Conservation (phyloP, 2,113 vertebrate genomes). For the Motacilla alba region DNA sequence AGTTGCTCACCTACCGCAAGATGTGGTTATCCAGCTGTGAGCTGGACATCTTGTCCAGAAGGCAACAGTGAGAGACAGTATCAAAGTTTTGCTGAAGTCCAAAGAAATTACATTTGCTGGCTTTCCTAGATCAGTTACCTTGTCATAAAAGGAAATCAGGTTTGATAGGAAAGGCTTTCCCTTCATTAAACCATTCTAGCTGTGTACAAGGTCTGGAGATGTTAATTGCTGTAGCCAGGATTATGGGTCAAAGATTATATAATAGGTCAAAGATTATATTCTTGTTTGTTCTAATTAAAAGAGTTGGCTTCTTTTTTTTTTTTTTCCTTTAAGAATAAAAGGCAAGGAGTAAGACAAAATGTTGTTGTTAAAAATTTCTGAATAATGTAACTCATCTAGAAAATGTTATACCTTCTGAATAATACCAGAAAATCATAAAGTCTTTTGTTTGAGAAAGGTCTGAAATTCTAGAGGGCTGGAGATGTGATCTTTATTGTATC, state of each 20-base stretch:
- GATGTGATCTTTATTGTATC: not conserved
- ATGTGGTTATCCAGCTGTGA: not conserved
- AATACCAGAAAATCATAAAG: not conserved
- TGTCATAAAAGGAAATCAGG: not conserved
- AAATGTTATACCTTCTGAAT: not conserved
- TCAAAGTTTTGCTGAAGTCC: not conserved
- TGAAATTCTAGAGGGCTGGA: not conserved
- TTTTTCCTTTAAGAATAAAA: not conserved
- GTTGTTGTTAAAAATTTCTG: not conserved
- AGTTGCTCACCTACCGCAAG: rapidly evolving
- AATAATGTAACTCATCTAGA: not conserved
- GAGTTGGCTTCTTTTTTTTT: not conserved
- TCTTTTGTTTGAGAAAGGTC: not conserved
- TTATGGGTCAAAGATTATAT: not conserved
- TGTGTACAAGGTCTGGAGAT: not conserved
- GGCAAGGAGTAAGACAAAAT: not conserved
- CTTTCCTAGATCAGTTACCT: not conserved
- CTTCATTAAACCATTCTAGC: not conserved
- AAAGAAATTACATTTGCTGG: not conserved
- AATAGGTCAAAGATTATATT: not conserved
- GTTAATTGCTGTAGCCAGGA: not conserved
- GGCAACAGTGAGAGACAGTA: not conserved
- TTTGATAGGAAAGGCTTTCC: not conserved
- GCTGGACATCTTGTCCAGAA: not conserved
- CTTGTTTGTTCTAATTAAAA: not conserved